These are phyloP conservation scores for Diplogasteroides magnus DNA, from an alignment of 1,140 invertebrate species.

Conservation along the genomic window DNA sequence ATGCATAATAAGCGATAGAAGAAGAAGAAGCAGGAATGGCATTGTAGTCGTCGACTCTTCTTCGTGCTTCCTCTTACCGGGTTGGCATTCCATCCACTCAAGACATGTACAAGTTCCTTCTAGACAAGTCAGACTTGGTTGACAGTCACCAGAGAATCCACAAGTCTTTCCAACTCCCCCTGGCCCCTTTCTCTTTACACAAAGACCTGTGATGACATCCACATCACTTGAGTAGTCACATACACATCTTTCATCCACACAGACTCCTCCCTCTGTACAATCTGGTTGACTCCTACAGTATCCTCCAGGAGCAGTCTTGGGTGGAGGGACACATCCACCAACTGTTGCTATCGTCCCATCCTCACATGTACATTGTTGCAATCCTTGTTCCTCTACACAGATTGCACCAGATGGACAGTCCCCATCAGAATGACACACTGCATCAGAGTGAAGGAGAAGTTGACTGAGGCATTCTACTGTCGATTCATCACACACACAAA, in stretches of 20 bases:
- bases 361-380: slow-evolving; percentile 1
- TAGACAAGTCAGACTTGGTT: slow-evolving; percentile 11
- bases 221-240: slow-evolving; percentile 23
- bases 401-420: not conserved
- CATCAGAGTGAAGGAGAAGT: slow-evolving; percentile 10
- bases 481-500: slow-evolving; percentile 31
- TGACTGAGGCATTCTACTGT: not conserved
- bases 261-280: slow-evolving; percentile 25
- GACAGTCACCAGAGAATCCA: slow-evolving; percentile 17
- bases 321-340: not conserved
- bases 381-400: not conserved
- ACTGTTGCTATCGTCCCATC: not conserved
- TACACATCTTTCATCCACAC: slow-evolving; percentile 23
- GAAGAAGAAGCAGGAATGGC: no score
- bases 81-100: not conserved
- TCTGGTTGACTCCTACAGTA: slow-evolving; percentile 8
- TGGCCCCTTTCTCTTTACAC: slow-evolving; percentile 14
- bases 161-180: slow-evolving; percentile 8
- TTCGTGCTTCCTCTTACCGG: no score
- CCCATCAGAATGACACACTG: not conserved
- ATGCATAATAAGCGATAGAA: no score
- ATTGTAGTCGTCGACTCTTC: no score
- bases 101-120: slow-evolving; percentile 16
- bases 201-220: slow-evolving; percentile 10
- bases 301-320: slow-evolving; percentile 9